Conservation (phyloP, 1,140 invertebrate species). For the Temnothorax curvispinosus region DNA sequence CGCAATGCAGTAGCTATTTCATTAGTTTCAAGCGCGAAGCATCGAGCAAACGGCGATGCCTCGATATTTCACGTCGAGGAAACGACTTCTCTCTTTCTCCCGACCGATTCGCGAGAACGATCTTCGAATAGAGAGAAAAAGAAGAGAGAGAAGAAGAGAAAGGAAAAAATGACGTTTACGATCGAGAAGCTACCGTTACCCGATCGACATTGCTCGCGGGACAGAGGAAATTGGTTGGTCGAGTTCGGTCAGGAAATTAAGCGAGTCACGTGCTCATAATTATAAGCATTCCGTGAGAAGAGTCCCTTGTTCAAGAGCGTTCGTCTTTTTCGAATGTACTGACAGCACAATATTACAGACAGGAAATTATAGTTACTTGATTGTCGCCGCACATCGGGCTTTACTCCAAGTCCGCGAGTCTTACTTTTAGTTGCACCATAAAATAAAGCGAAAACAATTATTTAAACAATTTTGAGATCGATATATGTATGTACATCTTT, state of each 20-base stretch:
- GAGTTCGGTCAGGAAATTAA: conserved; percentile 82
- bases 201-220: conserved; percentile 56
- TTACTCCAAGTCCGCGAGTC: not conserved
- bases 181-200: conserved; percentile 54
- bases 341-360: not conserved
- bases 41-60: conserved; percentile 20
- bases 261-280: conserved; percentile 83
- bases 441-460: not conserved
- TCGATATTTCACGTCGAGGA: conserved; percentile 52
- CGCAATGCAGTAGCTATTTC: conserved; percentile 54
- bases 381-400: not conserved
- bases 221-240: conserved; percentile 79
- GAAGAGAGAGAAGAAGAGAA: not conserved
- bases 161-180: conserved; percentile 54
- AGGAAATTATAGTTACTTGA: conserved; percentile 26
- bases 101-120: not conserved
- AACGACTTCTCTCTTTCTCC: conserved; percentile 39
- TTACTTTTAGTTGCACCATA: not conserved
- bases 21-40: conserved; percentile 37
- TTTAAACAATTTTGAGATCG: not conserved
- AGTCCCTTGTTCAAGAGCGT: conserved; percentile 14
- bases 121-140: conserved; percentile 12
- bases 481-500: not conserved
- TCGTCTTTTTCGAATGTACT: not conserved
- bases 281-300: conserved; percentile 76